Conservation (phyloP, 2,888 invertebrate species). For the Yponomeuta malinellus region DNA sequence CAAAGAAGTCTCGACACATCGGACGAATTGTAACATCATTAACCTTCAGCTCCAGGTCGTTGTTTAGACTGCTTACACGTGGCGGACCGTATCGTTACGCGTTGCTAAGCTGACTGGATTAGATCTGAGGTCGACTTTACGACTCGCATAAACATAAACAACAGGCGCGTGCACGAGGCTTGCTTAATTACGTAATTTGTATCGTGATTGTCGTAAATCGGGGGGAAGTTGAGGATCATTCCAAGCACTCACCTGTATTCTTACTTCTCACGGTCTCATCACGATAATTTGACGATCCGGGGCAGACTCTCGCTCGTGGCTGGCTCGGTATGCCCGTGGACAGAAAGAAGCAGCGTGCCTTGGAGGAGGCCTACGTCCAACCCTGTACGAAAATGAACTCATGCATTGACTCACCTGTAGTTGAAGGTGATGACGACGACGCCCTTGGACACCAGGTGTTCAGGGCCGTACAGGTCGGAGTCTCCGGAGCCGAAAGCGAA, state of each 20-base stretch:
- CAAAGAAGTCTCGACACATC: not conserved
- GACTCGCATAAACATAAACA: not conserved
- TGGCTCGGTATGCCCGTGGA: no score
- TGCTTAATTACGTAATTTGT: not conserved
- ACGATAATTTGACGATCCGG: no score
- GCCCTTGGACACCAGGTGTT: conserved; percentile 48
- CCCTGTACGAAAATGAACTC: no score
- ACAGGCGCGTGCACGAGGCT: not conserved
- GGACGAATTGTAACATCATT: not conserved
- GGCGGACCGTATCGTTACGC: not conserved
- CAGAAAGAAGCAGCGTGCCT: no score
- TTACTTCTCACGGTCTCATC: no score
- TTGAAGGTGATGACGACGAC: conserved; percentile 65
- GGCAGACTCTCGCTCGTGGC: no score
- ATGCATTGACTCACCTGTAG: conserved; percentile 45
- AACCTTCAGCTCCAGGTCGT: no score
- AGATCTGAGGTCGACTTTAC: not conserved
- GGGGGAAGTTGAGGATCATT: not conserved
- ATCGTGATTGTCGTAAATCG: not conserved
- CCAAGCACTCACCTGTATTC: not conserved
- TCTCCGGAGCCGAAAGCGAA: conserved; percentile 62
- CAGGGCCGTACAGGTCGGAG: conserved; percentile 55
- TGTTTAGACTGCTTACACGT: not conserved
- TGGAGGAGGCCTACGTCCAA: no score
- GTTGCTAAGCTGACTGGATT: not conserved